Evolutionary conservation across 1,140 invertebrate species (phyloP), one percentile per base, ranked within the genome.

Genomic region (Tetramorium parvispinum): DNA sequence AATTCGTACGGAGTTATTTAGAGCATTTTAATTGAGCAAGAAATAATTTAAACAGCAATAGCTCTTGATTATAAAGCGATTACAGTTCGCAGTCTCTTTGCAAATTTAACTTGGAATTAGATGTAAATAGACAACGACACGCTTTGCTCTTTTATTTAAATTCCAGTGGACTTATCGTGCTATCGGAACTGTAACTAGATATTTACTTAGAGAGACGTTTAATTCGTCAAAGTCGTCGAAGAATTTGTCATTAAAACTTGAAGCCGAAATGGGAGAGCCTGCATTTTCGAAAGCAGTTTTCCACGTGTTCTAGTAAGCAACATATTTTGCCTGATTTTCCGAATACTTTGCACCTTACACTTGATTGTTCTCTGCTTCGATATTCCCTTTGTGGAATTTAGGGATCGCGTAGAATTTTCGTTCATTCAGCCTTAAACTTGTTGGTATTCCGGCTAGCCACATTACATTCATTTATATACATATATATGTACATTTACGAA

Each of bases 381-480:
- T 81, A 21, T 57, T 70, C 32, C 55, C 78, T 32, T 59, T 49
- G 53, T 27, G 53, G 68, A 83, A 75, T 83, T 73, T 46, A 49
- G 8, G 53, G 53, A 75, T 75, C 68, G 55, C 27, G 43, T 7
- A 66, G 55, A 83, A 75, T 83, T 59, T 75, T 75, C 53, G 53
- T 61, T 75, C 40, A 7, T 73, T 82, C 27, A 16, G 18, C n/a
- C 43, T 73, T 73, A 75, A 83, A 59, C 53, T 32, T 24, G 7
- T 24, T 18, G 11, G 24, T 27, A 46, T 83, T 75, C 40, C 40
- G 24, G 40, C 49, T 8, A 43, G 63, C 51, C n/a, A 24, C 24
- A 66, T 40, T 61, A 37, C 24, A 57, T 46, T 43, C 49, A 49
- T 37, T 43, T 49, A 49, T 2, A 49, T 6, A 77, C 43, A 49